Evolutionary conservation across 2,113 vertebrate species (phyloP), one percentile per base, ranked within the genome.

Genomic region (Sebastes fasciatus): DNA sequence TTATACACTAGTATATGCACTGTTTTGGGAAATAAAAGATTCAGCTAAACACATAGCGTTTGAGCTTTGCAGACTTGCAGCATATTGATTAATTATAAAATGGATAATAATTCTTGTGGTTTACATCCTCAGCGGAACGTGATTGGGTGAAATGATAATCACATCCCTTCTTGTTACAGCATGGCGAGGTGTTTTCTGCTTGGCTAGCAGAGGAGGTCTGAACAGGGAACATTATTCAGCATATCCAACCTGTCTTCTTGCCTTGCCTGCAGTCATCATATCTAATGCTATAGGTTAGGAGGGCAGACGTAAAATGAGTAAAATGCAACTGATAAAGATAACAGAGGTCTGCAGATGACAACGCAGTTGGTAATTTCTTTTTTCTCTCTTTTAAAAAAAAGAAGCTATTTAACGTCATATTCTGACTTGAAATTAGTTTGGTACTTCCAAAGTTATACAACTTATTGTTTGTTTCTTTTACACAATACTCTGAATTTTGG

Each of bases 191-290:
- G 68, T 77, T 80, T 67, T 78, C 49, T 12, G 23, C 69, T 63
- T 64, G 84, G 63, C 48, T 40, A 14, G 57, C 64, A 61, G 40
- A 77, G 40, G 67, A 61, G 34, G 63, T 40, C 82, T 51, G 42
- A 69, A 26, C 51, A 48, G 64, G 54, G 63, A 69, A 74, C 64
- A 71, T 78, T 77, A 74, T 73, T 86, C 67, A 86, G 61, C 61
- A 66, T 76, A 65, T 67, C 65, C 34, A 23, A 19, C 52, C 46
- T 43, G 74, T 62, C 68, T 67, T 62, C 68, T 67, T 10, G 21
- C n/a, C 49, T 71, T 19, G 21, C 54, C 61, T 54, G 61, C 46
- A 42, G 84, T 82, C 64, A 70, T 80, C 71, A 60, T 19, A 63
- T 74, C 26, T 43, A 8, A 26, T 26, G 19, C 10, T 42, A 61